Evolutionary conservation across 2,797 vertebrate species (phyloP), one percentile per base, ranked within the genome.

Genomic region (Psittacula derbiana): DNA sequence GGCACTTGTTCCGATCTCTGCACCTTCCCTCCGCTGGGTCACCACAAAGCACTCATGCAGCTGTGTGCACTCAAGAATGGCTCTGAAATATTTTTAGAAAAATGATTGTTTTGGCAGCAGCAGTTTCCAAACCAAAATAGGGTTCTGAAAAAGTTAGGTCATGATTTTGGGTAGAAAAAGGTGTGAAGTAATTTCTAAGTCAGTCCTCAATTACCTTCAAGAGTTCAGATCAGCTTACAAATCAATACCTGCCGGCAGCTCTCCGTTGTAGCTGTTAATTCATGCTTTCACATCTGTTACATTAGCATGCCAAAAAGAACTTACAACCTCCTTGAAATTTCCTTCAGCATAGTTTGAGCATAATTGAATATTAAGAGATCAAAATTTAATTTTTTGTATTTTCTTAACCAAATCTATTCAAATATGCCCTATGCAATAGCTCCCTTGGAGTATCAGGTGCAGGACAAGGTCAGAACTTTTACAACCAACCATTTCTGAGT

Each of bases 221-320:
- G 88, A 86, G 88, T 91, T 86, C 2, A 0, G 86, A 94, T 76
- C 88, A 85, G 90, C 67, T 80, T 93, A 95, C 91, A 96, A 95
- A 94, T 94, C 90, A 92, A 88, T 96, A 95, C 93, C 95, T 96
- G 91, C 92, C 71, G 3, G 92, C 87, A 95, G 91, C 81, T 65
- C 91, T 95, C 78, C 93, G 50, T 73, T 82, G 93, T 95, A 96
- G 90, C 86, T 90, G 93, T 80, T 96, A 97, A 97, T 97, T 97
- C 96, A 94, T 93, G 94, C 95, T 95, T 93, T 82, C 18, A 41
- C 95, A 97, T 93, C 94, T 96, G 96, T 96, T 96, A 89, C 82
- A 96, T 97, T 97, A 96, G 94, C 96, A 96, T 97, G 96, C 97
- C 95, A 96, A 96, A 95, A 95, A 94, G 96, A 97, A 95, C 86